These are phyloP conservation scores for Brachymystax lenok DNA, from an alignment of 2,797 vertebrate species.

Conservation along the genomic window DNA sequence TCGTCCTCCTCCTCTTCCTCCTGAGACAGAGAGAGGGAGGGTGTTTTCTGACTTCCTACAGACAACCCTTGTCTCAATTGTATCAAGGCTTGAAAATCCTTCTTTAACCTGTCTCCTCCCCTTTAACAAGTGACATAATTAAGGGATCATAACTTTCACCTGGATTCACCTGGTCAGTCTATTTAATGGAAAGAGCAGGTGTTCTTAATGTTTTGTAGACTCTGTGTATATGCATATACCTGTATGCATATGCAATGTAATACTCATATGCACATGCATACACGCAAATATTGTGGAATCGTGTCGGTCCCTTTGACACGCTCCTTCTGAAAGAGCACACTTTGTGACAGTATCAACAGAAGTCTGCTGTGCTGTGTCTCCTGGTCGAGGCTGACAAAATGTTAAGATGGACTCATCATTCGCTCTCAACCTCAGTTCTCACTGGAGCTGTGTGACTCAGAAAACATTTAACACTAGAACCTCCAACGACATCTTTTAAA, in stretches of 20 bases:
- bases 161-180: too few relatives aligned
- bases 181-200: too few relatives aligned
- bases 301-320: background rate
- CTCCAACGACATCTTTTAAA: too few relatives aligned
- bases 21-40: background rate
- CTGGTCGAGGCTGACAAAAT: background rate
- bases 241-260: too few relatives aligned
- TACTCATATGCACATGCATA: background rate
- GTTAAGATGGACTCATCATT: background rate
- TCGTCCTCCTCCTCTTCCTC: background rate
- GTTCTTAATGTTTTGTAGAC: too few relatives aligned
- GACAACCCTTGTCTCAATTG: background rate
- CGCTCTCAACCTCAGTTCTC: background rate
- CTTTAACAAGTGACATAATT: too few relatives aligned
- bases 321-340: background rate
- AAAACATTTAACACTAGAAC: slow-evolving; percentile 68
- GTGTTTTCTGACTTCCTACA: background rate
- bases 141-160: too few relatives aligned
- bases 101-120: too few relatives aligned
- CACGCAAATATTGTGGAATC: background rate
- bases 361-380: background rate
- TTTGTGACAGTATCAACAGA: background rate
- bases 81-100: too few relatives aligned
- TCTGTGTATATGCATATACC: too few relatives aligned
- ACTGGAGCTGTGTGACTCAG: slow-evolving; percentile 55